Base-by-base conservation (phyloP, 2,888 invertebrate species). In the Chrysina gloriosa region DNA sequence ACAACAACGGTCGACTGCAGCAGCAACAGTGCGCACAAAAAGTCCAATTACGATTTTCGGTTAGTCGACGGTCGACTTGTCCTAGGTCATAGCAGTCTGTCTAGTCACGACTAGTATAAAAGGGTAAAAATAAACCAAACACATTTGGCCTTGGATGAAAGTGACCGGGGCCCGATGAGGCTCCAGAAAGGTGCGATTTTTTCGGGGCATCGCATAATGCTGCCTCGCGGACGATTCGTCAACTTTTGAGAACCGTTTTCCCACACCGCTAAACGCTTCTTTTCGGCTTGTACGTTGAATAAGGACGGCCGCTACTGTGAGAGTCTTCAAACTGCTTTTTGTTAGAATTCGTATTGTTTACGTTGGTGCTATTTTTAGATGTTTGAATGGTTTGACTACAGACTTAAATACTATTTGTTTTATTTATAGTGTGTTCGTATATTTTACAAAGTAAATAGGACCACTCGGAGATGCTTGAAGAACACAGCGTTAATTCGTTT, bases 121-220 rank as follows among this genome's bases (percentile, higher is more conserved):
- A 78, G 77, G 77, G 77, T 79, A 80, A 79, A 80, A 80, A 80
- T 79, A 80, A 79, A 79, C 77, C 76, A 78, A 78, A 77, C 77
- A 77, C 72, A 72, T 70, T 69, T 73, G 78, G 73, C 81, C 81
- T 81, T 81, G 81, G 76, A 77, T 77, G 79, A 79, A 78, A 80
- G 79, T 80, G 80, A 80, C 80, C 80, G 80, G 64, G n/a, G 65
- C 45, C 48, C 75, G 73, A 70, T 69, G 69, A 65, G 79, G 78
- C 79, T 75, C 79, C 75, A 65, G 69, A 71, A 75, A 78, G 79
- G 79, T 76, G 77, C 75, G 69, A 71, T 68, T 73, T 71, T 70
- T 68, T 58, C 42, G 16, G 42, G 27, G 42, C n/a, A 31, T 52
- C 19, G 52, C 16, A 52, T 31, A 31, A 31, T 11, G 31, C 27